Base-by-base conservation (phyloP, 2,888 invertebrate species). In the Trachelus iudaicus region DNA sequence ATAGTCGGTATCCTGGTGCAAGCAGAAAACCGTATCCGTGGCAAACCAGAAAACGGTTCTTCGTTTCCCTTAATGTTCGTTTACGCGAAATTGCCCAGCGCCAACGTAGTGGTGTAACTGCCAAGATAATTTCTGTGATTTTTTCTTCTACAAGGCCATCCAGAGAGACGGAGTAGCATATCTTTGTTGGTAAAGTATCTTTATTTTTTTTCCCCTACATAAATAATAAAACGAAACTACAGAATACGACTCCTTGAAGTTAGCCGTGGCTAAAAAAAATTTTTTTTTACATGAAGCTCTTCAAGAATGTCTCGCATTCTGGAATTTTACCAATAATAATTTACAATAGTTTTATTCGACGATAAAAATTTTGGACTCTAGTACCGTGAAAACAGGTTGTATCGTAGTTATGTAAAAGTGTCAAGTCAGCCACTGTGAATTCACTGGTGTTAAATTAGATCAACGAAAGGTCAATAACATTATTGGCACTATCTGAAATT, bases 81-180 rank as follows among this genome's bases (percentile, higher is more conserved):
- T 34, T 71, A 78, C 75, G 77, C 79, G 80, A 79, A 83, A 84
- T 81, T 84, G 79, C 83, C 73, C 56, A 31, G 69, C 35, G 76
- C 79, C 76, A 76, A 34, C 74, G 77, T 73, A 69, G 76, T 75
- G 78, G 23, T 78, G 81, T 73, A 84, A 85, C 82, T 80, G 78
- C 76, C 79, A 76, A 81, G 81, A 84, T 83, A 81, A 83, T 82
- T 83, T 78, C 56, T 23, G 23, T 56, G 56, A 56, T 15, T 56
- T 23, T 23, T 23, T 23, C 35, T 35, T 23, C 23, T 23, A 9
- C 56, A 23, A 56, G 56, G 56, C 9, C 56, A 23, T 56, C 56
- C 56, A 23, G 23, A 56, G 56, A 56, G 56, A 23, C 23, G 56
- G 23, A 56, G 23, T 23, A 56, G 23, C 6, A 23, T 56, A 56